Conservation (phyloP, 35 echinoderm and acorn worm species). For the Chiridota heheva region DNA sequence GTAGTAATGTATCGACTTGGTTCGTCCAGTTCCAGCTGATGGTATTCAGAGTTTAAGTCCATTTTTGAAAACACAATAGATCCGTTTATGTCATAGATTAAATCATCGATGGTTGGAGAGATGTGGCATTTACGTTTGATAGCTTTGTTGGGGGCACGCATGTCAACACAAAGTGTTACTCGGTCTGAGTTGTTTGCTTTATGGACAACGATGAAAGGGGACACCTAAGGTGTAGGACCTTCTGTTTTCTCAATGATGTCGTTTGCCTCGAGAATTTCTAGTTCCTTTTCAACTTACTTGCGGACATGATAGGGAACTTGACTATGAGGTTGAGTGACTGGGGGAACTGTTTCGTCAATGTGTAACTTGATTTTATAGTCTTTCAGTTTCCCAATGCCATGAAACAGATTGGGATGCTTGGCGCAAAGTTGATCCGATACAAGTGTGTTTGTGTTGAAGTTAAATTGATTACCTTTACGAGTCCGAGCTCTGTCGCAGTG, state of each 20-base stretch:
- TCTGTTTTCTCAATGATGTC: constrained; percentile 53
- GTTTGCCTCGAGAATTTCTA: constrained; percentile 20
- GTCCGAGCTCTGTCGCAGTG: constrained; percentile 31
- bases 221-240: constrained; percentile 71
- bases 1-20: too few species aligned
- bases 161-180: constrained; percentile 72
- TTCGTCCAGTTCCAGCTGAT: constrained; percentile 52
- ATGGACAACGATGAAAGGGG: constrained; percentile 61
- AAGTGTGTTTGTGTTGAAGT: neutral
- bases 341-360: constrained; percentile 26
- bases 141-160: constrained; percentile 60
- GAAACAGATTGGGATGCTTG: neutral
- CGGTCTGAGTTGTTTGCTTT: constrained; percentile 19
- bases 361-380: constrained; percentile 50
- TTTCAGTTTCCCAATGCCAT: constrained; percentile 49
- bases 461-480: constrained; percentile 29
- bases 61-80: constrained; percentile 54
- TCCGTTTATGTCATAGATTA: constrained; percentile 32
- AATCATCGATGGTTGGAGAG: constrained; percentile 43
- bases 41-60: constrained; percentile 49
- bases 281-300: constrained; percentile 58
- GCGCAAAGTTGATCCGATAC: neutral
- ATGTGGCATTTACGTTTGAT: constrained; percentile 15
- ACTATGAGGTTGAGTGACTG: constrained; percentile 41
- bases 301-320: constrained; percentile 61